phyloP scores from a whole-genome alignment of 2,888 invertebrate species.

The Tuta absoluta region DNA sequence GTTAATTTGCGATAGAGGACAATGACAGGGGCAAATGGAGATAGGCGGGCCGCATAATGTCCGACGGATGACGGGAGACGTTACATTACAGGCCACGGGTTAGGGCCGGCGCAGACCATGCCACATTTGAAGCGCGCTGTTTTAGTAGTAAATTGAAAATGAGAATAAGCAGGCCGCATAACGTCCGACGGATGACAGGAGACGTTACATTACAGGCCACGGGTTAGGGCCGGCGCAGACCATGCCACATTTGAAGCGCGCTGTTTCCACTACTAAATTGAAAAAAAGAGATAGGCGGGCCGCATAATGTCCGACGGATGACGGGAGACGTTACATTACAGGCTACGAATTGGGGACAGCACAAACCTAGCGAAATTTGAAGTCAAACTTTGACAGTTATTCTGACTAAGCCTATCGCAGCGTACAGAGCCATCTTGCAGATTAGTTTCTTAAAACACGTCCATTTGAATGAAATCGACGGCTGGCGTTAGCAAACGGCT shows the following conservation, averaged over 20 bases:
- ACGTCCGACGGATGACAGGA: constrained; percentile 38
- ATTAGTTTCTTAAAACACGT: too few species aligned
- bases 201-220: constrained; percentile 12
- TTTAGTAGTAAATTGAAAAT: too few species aligned
- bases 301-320: constrained; percentile 42
- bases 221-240: constrained; percentile 17
- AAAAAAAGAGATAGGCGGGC: constrained; percentile 49
- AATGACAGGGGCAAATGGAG: constrained; percentile 49
- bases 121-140: too few species aligned
- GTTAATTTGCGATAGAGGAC: constrained; percentile 59
- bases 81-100: constrained; percentile 4
- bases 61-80: constrained; percentile 34
- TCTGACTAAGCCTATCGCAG: too few species aligned
- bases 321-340: neutral
- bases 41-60: constrained; percentile 47
- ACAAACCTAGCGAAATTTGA: too few species aligned
- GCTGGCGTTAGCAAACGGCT: too few species aligned
- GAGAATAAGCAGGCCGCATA: constrained; percentile 47
- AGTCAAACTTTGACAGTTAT: too few species aligned
- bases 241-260: too few species aligned
- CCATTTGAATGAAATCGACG: too few species aligned
- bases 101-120: constrained; percentile 19
- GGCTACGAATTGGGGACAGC: neutral
- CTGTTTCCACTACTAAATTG: too few species aligned
- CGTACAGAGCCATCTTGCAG: too few species aligned